Base-by-base conservation (phyloP, 2,888 invertebrate genomes). In the Acanthosepion esculentum region DNA sequence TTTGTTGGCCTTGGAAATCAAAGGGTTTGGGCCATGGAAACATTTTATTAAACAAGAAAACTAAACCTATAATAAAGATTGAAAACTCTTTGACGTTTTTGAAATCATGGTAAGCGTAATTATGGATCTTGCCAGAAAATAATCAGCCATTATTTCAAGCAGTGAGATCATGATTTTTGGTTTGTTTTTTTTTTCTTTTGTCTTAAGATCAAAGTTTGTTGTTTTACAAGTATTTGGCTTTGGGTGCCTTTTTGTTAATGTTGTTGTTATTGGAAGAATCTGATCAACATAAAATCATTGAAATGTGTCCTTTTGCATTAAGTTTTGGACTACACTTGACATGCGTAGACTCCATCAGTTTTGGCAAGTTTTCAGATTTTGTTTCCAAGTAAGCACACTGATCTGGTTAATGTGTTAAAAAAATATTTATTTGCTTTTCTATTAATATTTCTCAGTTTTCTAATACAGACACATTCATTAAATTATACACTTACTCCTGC, bases 291-390 rank as follows among this genome's bases (percentile, higher is more conserved):
- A 78, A 78, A 78, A 78, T 78, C n/a, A 78, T 78, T 78, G 78
- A 78, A 78, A n/a, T 78, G 78, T 78, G n/a, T 78, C 78, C 29
- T 78, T 78, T 78, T n/a, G 15, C n/a, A 78, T 78, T 78, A n/a
- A 78, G 2, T 29, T 64, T 64, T 64, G 26, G 29, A 64, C 64
- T 29, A 20, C 55, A 55, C 55, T 59, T 59, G 59, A n/a, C 8
- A 29, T 78, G 78, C 29, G 10, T 15, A 78, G 78, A 78, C n/a
- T 78, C 78, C 59, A 59, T 59, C 59, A 10, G 78, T 78, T 78
- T 78, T 78, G 78, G 78, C 78, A 78, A 78, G 78, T 78, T 78
- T 78, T 78, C n/a, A 78, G 10, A 78, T 78, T 78, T 78, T 78
- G 23, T 78, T n/a, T n/a, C n/a, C 78, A n/a, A 78, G 12, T 29